Percentiles rank a stretch among this genome's conserved stretches.
Conservation (phyloP, 2,797 vertebrate species). For the Lepus townsendii region DNA sequence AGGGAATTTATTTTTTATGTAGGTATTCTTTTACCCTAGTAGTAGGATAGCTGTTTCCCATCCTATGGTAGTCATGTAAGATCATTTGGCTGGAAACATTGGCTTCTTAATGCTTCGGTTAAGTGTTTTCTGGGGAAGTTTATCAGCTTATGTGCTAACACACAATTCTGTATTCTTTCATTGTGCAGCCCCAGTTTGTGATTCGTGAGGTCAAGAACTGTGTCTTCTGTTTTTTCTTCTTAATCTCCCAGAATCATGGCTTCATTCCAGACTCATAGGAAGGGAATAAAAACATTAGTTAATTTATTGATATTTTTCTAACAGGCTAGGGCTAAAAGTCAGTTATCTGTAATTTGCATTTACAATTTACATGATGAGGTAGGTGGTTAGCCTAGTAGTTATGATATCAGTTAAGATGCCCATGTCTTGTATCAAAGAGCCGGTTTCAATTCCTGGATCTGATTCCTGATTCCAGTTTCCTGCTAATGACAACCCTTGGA, state of each 20-base stretch:
- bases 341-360: not conserved
- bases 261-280: not conserved
- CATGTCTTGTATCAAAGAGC: too few species aligned
- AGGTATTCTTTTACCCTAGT: not conserved
- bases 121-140: slow-evolving; percentile 4
- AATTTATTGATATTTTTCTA: not conserved
- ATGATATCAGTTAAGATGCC: too few species aligned
- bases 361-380: too few species aligned
- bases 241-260: not conserved
- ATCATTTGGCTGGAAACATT: not conserved
- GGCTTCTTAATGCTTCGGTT: not conserved
- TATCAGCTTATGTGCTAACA: not conserved
- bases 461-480: too few species aligned
- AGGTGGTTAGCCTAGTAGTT: too few species aligned
- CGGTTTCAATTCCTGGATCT: too few species aligned
- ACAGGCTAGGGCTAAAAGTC: not conserved
- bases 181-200: slow-evolving; percentile 1
- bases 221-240: not conserved
- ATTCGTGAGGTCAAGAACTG: not conserved
- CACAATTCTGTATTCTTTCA: not conserved
- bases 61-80: not conserved
- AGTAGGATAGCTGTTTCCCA: not conserved
- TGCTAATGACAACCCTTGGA: too few species aligned
- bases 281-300: not conserved
- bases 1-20: not conserved